Conservation (phyloP, 2,113 vertebrate species). For the Hepsetus odoe region DNA sequence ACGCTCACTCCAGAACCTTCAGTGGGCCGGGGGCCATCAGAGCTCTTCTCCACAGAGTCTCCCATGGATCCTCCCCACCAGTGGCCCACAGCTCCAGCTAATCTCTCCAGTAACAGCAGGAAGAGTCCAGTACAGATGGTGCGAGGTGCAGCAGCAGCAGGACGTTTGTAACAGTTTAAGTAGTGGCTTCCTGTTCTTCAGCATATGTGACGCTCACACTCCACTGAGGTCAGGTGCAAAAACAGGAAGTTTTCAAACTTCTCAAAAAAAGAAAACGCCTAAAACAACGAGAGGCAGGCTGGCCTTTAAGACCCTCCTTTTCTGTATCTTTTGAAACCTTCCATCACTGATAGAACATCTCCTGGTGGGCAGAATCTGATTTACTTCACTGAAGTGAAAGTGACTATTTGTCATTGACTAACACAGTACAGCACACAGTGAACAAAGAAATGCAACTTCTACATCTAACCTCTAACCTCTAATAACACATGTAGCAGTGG, state of each 20-base stretch:
- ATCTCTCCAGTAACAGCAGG: neutral
- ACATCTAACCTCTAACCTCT: too few species aligned
- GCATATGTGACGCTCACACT: constrained; percentile 15
- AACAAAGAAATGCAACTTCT: too few species aligned
- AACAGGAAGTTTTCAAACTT: constrained; percentile 55
- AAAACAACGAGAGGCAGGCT: neutral
- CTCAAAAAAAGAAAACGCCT: constrained; percentile 6
- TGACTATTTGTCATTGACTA: too few species aligned
- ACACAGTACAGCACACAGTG: too few species aligned
- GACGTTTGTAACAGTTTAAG: constrained; percentile 54
- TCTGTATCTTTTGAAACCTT: neutral
- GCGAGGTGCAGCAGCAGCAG: neutral
- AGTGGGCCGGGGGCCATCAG: constrained; percentile 70
- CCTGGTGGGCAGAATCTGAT: neutral
- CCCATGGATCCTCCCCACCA: constrained; percentile 72
- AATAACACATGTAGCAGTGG: too few species aligned
- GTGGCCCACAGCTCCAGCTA: neutral
- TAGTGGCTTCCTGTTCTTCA: constrained; percentile 71
- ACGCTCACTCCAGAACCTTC: constrained; percentile 64
- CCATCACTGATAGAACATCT: neutral
- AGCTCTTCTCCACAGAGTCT: constrained; percentile 82
- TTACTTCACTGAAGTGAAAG: neutral
- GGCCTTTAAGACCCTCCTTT: neutral
- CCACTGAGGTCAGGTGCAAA: constrained; percentile 38
- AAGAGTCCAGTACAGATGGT: neutral